Base-by-base conservation (phyloP, 2,797 vertebrate genomes). In the Xenopus petersii region DNA sequence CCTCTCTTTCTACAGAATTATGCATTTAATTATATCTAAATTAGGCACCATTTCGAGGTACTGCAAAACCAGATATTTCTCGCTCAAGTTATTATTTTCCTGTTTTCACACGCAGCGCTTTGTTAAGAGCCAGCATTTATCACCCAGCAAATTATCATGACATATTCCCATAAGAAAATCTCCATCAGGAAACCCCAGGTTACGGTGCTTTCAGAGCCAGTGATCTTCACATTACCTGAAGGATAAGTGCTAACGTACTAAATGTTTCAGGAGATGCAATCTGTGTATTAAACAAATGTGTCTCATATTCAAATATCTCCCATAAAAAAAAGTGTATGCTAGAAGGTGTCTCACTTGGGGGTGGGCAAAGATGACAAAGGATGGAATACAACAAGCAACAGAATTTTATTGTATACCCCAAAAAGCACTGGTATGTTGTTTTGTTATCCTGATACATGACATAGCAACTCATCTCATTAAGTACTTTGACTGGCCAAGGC, bases 1-100 rank as follows among this genome's bases (percentile, higher is more conserved):
- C 75, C 26, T 65, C 59, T 65, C 62, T 17, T 42, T 62, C 30
- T 61, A 42, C 61, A 68, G 70, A 78, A 62, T 68, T 73, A 73
- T 78, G 70, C 62, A 56, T 78, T 61, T 73, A 78, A 78, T 78
- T 73, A 73, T 36, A 46, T 56, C 70, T 47, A 73, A 78, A 78
- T 78, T 73, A 78, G 75, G 56, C 62, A 72, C 33, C 16, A 54
- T 48, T 62, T 62, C 36, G 24, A 69, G 51, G 54, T 49, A 47
- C 63, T 9, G 17, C 30, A 56, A 54, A 51, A 33, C 54, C 12
- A 72, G 30, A 67, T 33, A 63, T 77, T 73, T 16, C 63, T 60
- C 30, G 17, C 26, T 54, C 16, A n/a, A 55, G 51, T 73, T 30
- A 54, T 67, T 55, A 51, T 62, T 46, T 62, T 64, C 59, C 48